Evolutionary conservation across 2,113 vertebrate species (phyloP).

Genomic region (Podiceps cristatus): DNA sequence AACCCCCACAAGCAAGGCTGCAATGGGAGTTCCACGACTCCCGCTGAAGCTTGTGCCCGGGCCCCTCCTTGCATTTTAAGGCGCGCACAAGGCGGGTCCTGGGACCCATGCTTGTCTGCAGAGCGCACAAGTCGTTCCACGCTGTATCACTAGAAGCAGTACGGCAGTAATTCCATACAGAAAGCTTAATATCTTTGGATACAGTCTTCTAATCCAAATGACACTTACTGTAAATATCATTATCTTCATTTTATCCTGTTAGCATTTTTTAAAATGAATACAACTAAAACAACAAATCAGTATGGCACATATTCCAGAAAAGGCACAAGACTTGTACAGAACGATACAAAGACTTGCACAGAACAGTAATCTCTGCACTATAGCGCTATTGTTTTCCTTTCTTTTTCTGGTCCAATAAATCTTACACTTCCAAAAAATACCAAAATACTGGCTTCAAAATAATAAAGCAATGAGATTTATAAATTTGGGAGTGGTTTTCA

Average conservation of each 20-base stretch:
- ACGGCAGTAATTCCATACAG: not conserved
- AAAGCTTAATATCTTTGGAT: not conserved
- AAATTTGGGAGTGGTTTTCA: not conserved
- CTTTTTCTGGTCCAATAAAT: not conserved
- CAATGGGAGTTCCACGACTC: not conserved
- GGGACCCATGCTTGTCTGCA: not conserved
- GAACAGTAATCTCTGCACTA: not conserved
- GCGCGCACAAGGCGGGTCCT: not conserved
- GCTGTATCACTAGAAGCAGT: not conserved
- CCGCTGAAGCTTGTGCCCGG: not conserved
- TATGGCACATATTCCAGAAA: not conserved
- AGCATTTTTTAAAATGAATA: not conserved
- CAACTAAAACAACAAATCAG: not conserved
- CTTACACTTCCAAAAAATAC: not conserved
- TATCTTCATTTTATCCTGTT: not conserved
- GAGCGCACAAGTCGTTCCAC: not conserved
- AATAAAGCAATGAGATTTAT: not conserved
- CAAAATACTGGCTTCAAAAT: not conserved
- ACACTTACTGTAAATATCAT: not conserved
- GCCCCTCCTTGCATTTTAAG: accelerated
- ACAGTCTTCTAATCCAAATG: not conserved
- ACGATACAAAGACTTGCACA: not conserved
- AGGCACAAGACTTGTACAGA: not conserved
- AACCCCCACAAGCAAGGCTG: not conserved
- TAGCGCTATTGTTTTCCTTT: not conserved